Percentiles rank a stretch among this genome's conserved stretches.
Evolutionary conservation across 2,888 invertebrate species (phyloP).

Genomic region (Drosophila longiperda): DNA sequence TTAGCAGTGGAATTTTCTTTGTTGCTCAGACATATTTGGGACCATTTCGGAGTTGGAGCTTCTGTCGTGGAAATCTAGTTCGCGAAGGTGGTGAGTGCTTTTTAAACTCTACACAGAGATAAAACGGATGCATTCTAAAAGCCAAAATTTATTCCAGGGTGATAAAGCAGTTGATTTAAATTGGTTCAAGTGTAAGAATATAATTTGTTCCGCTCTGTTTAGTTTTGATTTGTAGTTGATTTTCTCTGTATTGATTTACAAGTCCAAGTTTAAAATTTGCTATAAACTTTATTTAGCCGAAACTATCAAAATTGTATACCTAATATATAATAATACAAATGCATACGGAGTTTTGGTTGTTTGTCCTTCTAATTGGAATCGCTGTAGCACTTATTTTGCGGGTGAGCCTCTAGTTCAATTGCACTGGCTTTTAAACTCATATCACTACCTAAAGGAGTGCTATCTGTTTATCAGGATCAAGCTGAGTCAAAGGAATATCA

Average conservation of each 20-base stretch:
- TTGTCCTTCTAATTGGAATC: conserved; percentile 57
- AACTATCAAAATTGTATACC: conserved; percentile 35
- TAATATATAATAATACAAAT: conserved; percentile 36
- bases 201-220: background rate
- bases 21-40: conserved; percentile 59
- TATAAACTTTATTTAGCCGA: background rate
- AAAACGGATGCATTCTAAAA: background rate
- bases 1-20: background rate
- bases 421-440: background rate
- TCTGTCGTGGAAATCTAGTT: conserved; percentile 15
- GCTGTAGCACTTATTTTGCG: conserved; percentile 53
- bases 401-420: conserved; percentile 48
- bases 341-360: conserved; percentile 67
- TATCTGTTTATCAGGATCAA: conserved; percentile 64
- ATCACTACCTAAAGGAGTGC: conserved; percentile 54
- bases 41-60: conserved; percentile 51
- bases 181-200: background rate
- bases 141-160: background rate
- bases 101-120: background rate
- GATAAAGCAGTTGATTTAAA: background rate
- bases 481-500: conserved; percentile 57
- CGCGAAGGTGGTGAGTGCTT: conserved; percentile 52
- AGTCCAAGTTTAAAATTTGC: conserved; percentile 13
- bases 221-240: background rate
- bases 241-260: background rate